Evolutionary conservation across 2,113 vertebrate species (phyloP).

Genomic region (Corynorhinus townsendii): DNA sequence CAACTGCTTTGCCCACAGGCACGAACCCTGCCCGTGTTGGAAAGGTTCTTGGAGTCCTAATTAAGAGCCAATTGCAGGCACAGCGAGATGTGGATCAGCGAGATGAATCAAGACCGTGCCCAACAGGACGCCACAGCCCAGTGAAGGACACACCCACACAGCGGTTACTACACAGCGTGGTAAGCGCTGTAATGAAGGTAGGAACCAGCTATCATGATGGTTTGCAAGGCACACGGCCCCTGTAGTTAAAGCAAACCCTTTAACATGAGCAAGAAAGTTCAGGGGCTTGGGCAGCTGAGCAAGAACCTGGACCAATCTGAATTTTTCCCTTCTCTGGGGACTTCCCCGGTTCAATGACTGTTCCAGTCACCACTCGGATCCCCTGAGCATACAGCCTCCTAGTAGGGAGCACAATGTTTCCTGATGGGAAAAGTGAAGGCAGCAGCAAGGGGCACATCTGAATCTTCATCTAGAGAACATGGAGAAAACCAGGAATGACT

Average conservation of each 20-base stretch:
- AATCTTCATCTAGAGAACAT: neutral
- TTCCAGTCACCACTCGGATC: neutral
- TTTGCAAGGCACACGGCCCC: neutral
- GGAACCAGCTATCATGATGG: fast-evolving
- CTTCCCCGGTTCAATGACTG: neutral
- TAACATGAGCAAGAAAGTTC: neutral
- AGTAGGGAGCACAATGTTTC: neutral
- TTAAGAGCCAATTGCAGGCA: neutral
- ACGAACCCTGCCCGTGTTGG: neutral
- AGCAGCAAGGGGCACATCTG: neutral
- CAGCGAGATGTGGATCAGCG: too few relatives aligned
- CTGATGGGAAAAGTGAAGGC: neutral
- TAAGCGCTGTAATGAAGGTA: too few relatives aligned
- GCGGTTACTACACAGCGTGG: fast-evolving
- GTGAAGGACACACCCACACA: neutral
- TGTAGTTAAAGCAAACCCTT: neutral
- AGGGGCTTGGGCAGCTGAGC: neutral
- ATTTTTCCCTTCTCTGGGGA: neutral
- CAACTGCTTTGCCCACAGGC: neutral
- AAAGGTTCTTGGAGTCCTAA: neutral
- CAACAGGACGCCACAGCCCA: neutral
- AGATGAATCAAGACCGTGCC: neutral
- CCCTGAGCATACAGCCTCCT: fast-evolving
- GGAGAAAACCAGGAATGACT: neutral
- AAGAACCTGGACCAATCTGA: neutral